Conservation (phyloP, 2,888 invertebrate genomes). For the Gymnosoma rotundatum region DNA sequence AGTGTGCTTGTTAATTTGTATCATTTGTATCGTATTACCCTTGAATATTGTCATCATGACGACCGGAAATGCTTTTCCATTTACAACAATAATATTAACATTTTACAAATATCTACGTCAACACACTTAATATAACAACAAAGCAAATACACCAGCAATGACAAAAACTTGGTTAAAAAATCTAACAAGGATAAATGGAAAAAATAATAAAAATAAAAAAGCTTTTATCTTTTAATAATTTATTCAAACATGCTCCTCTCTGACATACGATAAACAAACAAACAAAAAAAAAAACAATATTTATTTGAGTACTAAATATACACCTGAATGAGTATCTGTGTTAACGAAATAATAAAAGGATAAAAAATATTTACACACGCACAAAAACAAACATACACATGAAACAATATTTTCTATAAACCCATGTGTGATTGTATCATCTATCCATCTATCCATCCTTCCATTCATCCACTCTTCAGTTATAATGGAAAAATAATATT, state of each 20-base stretch:
- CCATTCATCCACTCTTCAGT: background rate
- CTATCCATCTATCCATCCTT: background rate
- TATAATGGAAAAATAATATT: constrained; percentile 33
- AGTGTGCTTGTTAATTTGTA: constrained; percentile 25
- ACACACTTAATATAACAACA: background rate
- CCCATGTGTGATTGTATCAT: constrained; percentile 9
- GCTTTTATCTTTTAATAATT: constrained; percentile 62
- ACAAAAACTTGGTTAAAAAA: background rate
- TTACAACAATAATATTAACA: constrained; percentile 41
- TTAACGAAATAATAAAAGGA: constrained; percentile 28
- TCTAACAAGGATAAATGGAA: background rate
- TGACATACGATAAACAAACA: constrained; percentile 21
- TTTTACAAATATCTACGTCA: background rate
- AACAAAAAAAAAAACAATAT: constrained; percentile 9
- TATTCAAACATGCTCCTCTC: constrained; percentile 34
- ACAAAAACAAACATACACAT: background rate
- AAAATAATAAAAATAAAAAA: constrained; percentile 4
- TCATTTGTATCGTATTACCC: constrained; percentile 49
- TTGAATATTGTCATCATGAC: constrained; percentile 59
- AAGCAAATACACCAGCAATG: constrained; percentile 14
- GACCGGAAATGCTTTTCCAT: constrained; percentile 59
- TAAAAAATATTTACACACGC: background rate
- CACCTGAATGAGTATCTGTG: constrained; percentile 63
- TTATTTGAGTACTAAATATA: constrained; percentile 33
- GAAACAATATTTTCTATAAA: background rate